Evolutionary conservation across 2,113 vertebrate species (phyloP).

Genomic region (Taurulus bubalis): DNA sequence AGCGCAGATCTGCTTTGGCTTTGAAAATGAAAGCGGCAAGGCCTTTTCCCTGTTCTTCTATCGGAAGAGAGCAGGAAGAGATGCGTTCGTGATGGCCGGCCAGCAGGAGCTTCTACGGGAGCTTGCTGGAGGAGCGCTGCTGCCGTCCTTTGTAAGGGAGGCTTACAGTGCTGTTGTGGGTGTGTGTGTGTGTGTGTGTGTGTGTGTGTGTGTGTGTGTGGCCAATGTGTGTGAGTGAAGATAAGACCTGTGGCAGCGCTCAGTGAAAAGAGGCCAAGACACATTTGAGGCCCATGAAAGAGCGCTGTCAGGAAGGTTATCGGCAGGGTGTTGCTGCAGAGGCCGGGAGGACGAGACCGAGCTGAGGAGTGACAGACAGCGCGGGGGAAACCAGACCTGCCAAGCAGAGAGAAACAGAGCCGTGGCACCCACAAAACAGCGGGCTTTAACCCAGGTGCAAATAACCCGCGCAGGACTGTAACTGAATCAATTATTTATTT

Average conservation of each 20-base stretch:
- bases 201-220: constrained; percentile 71
- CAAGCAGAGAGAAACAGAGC: constrained; percentile 20
- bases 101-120: constrained; percentile 39
- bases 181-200: constrained; percentile 78
- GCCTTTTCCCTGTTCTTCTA: constrained; percentile 36
- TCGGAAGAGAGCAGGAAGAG: constrained; percentile 18
- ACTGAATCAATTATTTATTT: constrained; percentile 75
- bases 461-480: constrained; percentile 38
- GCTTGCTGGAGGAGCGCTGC: constrained; percentile 10
- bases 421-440: constrained; percentile 47
- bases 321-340: constrained; percentile 60
- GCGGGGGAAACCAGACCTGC: constrained; percentile 16
- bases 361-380: constrained; percentile 39
- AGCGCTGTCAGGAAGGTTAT: constrained; percentile 79
- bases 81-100: constrained; percentile 37
- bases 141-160: constrained; percentile 31
- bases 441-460: constrained; percentile 37
- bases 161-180: constrained; percentile 50
- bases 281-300: constrained; percentile 72
- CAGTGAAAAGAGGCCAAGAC: constrained; percentile 56
- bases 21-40: constrained; percentile 46
- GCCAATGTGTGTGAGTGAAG: constrained; percentile 80
- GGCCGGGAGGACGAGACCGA: constrained; percentile 44
- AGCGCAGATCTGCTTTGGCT: constrained; percentile 30
- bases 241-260: constrained; percentile 74